Evolutionary conservation across 1,140 invertebrate species (phyloP).

Genomic region (Centruroides vittatus): DNA sequence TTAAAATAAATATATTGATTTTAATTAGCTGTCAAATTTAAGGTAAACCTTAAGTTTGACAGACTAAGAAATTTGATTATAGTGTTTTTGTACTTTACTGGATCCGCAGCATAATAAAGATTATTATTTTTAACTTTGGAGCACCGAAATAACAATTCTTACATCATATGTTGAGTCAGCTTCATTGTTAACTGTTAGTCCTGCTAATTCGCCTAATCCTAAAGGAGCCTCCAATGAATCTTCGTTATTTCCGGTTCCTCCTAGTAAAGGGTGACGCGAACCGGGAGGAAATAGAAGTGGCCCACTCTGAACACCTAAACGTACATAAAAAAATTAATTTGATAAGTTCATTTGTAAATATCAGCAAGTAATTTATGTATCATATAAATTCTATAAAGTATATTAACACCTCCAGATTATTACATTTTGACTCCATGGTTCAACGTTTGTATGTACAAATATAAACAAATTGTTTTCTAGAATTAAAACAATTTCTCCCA

Average conservation of each 20-base stretch:
- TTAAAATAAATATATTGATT: too few relatives aligned
- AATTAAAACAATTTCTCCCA: too few relatives aligned
- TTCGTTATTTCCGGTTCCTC: slow-evolving; percentile 36
- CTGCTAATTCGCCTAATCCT: slow-evolving; percentile 85
- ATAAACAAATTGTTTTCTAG: background rate
- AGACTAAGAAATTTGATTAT: too few relatives aligned
- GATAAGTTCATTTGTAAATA: too few relatives aligned
- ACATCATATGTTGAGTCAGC: slow-evolving; percentile 78
- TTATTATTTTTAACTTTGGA: background rate
- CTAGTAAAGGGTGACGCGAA: slow-evolving; percentile 6
- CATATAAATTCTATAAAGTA: too few relatives aligned
- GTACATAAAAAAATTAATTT: background rate
- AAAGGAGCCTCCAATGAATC: slow-evolving; percentile 61
- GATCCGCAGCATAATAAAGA: too few relatives aligned
- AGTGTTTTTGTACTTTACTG: too few relatives aligned
- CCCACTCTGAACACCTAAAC: slow-evolving; percentile 21
- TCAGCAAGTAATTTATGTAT: too few relatives aligned
- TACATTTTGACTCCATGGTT: too few relatives aligned
- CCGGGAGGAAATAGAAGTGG: slow-evolving; percentile 10
- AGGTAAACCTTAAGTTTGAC: too few relatives aligned
- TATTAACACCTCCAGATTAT: too few relatives aligned
- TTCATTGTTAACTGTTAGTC: slow-evolving; percentile 92
- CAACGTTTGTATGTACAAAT: background rate
- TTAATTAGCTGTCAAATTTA: too few relatives aligned
- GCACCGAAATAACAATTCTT: slow-evolving; percentile 24